phyloP scores from a whole-genome alignment of 2,797 vertebrate species.

The Anableps anableps region DNA sequence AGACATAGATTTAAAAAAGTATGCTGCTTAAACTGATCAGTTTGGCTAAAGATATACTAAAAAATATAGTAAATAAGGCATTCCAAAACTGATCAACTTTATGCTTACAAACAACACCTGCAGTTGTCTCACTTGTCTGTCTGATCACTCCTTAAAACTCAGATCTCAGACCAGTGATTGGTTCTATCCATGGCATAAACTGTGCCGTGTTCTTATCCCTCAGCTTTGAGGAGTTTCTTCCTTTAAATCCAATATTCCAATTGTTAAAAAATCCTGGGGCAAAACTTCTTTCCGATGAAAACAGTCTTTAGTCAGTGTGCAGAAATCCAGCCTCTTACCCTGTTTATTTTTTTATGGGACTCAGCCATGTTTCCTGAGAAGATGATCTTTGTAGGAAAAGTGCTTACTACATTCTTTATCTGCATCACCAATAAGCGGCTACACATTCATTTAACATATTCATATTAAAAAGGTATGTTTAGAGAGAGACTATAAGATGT shows the following conservation, averaged over 20 bases:
- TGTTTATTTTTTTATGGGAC: too few relatives aligned
- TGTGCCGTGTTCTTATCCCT: not conserved
- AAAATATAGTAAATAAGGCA: not conserved
- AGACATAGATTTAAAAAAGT: not conserved
- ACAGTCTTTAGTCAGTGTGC: not conserved
- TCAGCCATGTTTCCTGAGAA: not conserved
- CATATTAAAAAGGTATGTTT: not conserved
- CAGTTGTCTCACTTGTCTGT: not conserved
- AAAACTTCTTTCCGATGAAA: not conserved
- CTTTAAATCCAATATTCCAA: not conserved
- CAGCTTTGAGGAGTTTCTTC: not conserved
- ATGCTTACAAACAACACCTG: not conserved
- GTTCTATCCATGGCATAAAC: too few relatives aligned
- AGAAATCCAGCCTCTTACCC: too few relatives aligned
- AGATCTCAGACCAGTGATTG: too few relatives aligned
- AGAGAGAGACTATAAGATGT: not conserved
- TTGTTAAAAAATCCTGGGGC: not conserved
- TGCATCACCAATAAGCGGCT: not conserved
- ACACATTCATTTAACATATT: not conserved
- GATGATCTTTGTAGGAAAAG: not conserved
- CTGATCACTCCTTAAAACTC: not conserved
- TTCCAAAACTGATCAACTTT: not conserved
- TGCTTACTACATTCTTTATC: not conserved
- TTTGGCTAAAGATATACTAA: not conserved
- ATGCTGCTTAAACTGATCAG: not conserved